Base-by-base conservation (phyloP, 2,113 vertebrate genomes). In the Bubalus kerabau region DNA sequence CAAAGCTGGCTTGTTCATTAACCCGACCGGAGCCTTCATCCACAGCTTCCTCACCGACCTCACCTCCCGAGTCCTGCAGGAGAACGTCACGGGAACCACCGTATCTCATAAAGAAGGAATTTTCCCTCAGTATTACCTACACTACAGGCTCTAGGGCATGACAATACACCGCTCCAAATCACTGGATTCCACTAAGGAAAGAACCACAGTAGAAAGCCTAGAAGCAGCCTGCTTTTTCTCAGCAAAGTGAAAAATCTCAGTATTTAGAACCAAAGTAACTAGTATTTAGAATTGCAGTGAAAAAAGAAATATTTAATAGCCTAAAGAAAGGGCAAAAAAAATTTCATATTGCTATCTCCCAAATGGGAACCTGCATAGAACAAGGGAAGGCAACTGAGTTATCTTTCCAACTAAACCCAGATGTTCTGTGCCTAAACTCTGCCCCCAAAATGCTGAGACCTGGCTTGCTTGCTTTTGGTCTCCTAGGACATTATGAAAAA, bases 1-100 rank as follows among this genome's bases (percentile, higher is more conserved):
- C 99, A 11, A 99, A 99, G 98, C 99, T 99, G 97, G 99, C 99
- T 98, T 99, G 99, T 94, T 99, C 99, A 21, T 99, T 99, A 96
- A 99, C 99, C 94, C 99, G 99, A 97, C 99, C 99, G 97, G 98
- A 99, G 78, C 99, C 99, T 95, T 99, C 99, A 36, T 99, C 99
- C 56, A 99, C 83, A 67, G 98, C 98, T 43, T 99, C 99, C 60
- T 99, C 99, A 21, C 93, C 98, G 26, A 98, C 91, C 76, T 99
- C 99, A 17, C 99, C 98, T 93, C 98, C 98, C 28, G 98, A 99
- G 90, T 98, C 99, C 99, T 99, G 95, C 54, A 11, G 94, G 94
- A 1, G 76, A 67, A 97, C 23, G 46, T 36, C 71, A 96, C 21
- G 9, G 7, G 62, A 76, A 26, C 9, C 19, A 59, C 28, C 4